Base-by-base conservation (phyloP, 1,140 invertebrate genomes). In the Nasonia vitripennis region DNA sequence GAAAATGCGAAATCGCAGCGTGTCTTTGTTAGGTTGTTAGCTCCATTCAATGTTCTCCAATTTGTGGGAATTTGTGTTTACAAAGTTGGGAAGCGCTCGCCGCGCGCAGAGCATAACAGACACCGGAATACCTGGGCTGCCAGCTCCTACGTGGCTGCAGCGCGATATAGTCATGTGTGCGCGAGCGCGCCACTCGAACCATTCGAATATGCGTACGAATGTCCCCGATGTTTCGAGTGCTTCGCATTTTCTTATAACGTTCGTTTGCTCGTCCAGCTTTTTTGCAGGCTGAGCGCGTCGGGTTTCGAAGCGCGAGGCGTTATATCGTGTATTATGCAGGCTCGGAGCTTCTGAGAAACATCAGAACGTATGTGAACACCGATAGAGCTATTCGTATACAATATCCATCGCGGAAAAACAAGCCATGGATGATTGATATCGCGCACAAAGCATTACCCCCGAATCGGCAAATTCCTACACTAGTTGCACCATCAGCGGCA, bases 1-100 rank as follows among this genome's bases (percentile, higher is more conserved):
- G 34, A 62, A 62, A 62, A 62, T 62, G 55, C 20, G 20, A 62
- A 62, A 62, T 62, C 17, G 41, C 14, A 92, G 89, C 92, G n/a
- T 55, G 88, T 89, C 91, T 93, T 92, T 91, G 91, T 93, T 93
- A 92, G 91, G 89, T 90, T 90, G 88, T 90, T 91, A 93, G 91
- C 91, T 92, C 92, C 91, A 92, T 93, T 93, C 92, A 93, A 93
- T 93, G 92, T 93, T 92, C 92, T 93, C 90, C 91, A 93, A 93
- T 93, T 93, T 92, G 91, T 86, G 91, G 90, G 91, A 92, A 93
- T 92, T 93, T 92, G 91, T 92, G 91, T 90, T 91, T 91, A 92
- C 90, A 90, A 88, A 91, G 70, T 71, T 34, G 70, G 70, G 70
- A 17, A n/a, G 79, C 89, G 88, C 87, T 86, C 88, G 82, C 89